These are phyloP conservation scores for Bugula neritina DNA, from an alignment of 2,888 invertebrate genomes.

Conservation along the genomic window DNA sequence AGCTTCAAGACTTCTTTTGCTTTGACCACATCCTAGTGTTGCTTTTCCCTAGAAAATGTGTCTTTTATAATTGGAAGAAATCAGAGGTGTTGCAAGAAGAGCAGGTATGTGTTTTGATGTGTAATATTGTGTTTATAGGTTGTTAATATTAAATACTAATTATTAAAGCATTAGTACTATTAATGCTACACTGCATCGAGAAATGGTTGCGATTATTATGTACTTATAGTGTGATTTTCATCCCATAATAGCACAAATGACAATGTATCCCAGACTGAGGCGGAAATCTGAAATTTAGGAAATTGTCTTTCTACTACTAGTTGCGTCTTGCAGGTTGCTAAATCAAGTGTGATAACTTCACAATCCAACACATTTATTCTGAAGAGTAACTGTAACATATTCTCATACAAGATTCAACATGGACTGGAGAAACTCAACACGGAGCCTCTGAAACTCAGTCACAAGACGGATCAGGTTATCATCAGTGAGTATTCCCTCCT, in stretches of 20 bases:
- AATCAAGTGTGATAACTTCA: neutral
- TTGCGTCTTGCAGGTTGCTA: too few species aligned
- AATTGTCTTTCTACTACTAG: too few species aligned
- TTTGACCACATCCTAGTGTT: slow-evolving; percentile 1
- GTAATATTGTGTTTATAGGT: too few species aligned
- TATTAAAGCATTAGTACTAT: too few species aligned
- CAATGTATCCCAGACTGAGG: too few species aligned
- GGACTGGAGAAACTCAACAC: neutral
- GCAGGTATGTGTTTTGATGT: too few species aligned
- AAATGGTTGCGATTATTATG: too few species aligned
- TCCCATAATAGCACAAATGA: too few species aligned
- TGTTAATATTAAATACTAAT: too few species aligned
- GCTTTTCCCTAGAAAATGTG: slow-evolving; percentile 1
- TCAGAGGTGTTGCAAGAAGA: neutral
- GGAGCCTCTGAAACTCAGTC: neutral
- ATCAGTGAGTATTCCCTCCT: neutral
- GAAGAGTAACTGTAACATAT: neutral
- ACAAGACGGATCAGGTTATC: slow-evolving; percentile 7
- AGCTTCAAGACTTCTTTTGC: slow-evolving; percentile 15
- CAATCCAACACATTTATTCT: neutral
- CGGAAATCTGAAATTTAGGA: too few species aligned
- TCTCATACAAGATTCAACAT: neutral
- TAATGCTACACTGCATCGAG: too few species aligned
- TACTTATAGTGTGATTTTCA: too few species aligned
- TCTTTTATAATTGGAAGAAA: slow-evolving; percentile 13